Percentiles rank a stretch among this genome's conserved stretches.
Evolutionary conservation across 2,888 invertebrate species (phyloP).

Genomic region (Agonopterix arenella): DNA sequence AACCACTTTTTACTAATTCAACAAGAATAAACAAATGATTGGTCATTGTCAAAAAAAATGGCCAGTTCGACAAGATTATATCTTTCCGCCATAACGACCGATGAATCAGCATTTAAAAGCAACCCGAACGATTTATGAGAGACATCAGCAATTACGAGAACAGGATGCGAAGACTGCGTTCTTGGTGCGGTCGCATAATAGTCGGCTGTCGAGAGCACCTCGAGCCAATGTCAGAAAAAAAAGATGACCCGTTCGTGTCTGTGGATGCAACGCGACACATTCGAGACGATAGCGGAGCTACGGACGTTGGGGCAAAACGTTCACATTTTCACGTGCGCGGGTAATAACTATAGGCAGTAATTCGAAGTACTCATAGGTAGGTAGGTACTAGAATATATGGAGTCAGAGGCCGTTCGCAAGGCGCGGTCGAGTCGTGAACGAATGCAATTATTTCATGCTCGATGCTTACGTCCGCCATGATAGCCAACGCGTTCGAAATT

Average conservation of each 20-base stretch:
- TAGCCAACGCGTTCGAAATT: constrained; percentile 11
- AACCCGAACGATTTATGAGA: constrained; percentile 29
- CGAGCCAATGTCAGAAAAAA: constrained; percentile 39
- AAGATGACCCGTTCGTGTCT: constrained; percentile 40
- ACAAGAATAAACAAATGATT: constrained; percentile 26
- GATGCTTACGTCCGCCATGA: constrained; percentile 58
- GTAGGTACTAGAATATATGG: constrained; percentile 20
- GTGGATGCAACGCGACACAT: constrained; percentile 56
- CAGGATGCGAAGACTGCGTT: constrained; percentile 35
- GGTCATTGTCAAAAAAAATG: constrained; percentile 25
- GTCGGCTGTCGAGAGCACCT: constrained; percentile 28
- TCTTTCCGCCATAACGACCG: constrained; percentile 35
- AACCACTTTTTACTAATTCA: neutral
- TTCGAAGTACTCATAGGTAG: constrained; percentile 35
- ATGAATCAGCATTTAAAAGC: constrained; percentile 54
- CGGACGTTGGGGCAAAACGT: constrained; percentile 25
- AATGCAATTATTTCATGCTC: constrained; percentile 66
- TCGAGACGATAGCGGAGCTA: constrained; percentile 44
- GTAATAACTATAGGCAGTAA: constrained; percentile 48
- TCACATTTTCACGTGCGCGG: constrained; percentile 44
- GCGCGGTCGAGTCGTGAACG: constrained; percentile 41
- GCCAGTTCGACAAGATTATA: constrained; percentile 24
- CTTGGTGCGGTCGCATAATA: constrained; percentile 45
- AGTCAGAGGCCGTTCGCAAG: constrained; percentile 47
- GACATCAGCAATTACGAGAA: constrained; percentile 31